Evolutionary conservation across 2,888 invertebrate species (phyloP), one percentile per base, ranked within the genome.

Genomic region (Melanchra persicariae): DNA sequence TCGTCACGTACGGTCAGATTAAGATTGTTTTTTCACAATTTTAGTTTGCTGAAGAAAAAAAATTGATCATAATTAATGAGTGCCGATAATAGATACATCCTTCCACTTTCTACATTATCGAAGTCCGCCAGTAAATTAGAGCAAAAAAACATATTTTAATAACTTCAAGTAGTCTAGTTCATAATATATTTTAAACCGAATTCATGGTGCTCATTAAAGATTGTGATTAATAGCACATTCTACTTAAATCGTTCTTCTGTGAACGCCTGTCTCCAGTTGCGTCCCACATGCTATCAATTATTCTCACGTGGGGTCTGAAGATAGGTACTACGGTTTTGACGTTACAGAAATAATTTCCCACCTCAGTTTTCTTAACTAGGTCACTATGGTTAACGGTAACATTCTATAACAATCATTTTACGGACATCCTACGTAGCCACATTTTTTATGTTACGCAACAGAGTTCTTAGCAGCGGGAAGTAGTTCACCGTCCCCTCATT

Each of bases 251-350:
- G 57, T 51, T 61, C 19, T 60, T 65, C 9, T 30, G 17, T 26
- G 40, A n/a, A 24, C 43, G 24, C 37, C 43, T 40, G 43, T 57
- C n/a, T 51, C 40, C 74, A 66, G 54, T 79, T 83, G 74, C 55
- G 63, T 70, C 37, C 70, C 76, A 82, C 69, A 57, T 76, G 73
- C 24, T 60, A 60, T 40, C 10, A 51, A 81, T 62, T 67, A 74
- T 54, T 57, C 67, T 81, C 55, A 83, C 69, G 77, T 81, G 81
- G 58, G 69, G 77, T 65, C 58, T 62, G 34, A 55, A 57, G 57
- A 22, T 37, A 57, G n/a, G 43, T 73, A 54, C 22, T 37, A 52
- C 64, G 7, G 47, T 34, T 43, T 22, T 62, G 49, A 66, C 51
- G 43, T 61, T 51, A 54, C 15, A 60, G 54, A 75, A 70, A 64